Conservation (phyloP, 1,140 invertebrate species). For the Globodera ellingtonae region DNA sequence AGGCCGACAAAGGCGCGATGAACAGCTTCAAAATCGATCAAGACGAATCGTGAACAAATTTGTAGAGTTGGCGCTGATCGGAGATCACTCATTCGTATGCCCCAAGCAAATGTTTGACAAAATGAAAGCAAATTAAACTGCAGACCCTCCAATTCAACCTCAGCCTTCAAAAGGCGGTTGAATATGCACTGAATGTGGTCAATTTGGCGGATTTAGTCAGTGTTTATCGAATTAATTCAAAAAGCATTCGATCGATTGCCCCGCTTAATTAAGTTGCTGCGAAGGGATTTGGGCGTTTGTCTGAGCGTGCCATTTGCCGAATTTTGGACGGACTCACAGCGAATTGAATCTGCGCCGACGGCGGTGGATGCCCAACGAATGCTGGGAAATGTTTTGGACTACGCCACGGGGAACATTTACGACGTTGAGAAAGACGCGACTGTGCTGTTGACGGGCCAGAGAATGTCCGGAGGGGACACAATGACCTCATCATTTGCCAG, state of each 20-base stretch:
- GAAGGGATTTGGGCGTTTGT: conserved; percentile 59
- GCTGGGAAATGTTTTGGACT: conserved; percentile 55
- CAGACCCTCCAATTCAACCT: conserved; percentile 55
- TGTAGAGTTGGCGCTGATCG: conserved; percentile 61
- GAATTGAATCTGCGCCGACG: conserved; percentile 42
- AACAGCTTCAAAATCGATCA: conserved; percentile 42
- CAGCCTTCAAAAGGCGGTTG: conserved; percentile 48
- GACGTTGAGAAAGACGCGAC: conserved; percentile 58
- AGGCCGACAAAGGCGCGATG: conserved; percentile 22
- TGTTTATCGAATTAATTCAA: conserved; percentile 13
- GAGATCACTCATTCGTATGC: conserved; percentile 59
- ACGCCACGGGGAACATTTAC: conserved; percentile 61
- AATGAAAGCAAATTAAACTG: conserved; percentile 19
- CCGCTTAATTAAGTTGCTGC: conserved; percentile 49
- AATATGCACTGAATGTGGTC: conserved; percentile 57
- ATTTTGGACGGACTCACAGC: conserved; percentile 49
- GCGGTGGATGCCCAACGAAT: conserved; percentile 54
- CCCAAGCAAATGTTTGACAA: not conserved
- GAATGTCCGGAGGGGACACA: conserved; percentile 57
- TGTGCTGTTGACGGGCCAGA: conserved; percentile 56
- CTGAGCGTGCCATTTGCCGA: conserved; percentile 61
- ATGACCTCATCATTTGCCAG: conserved; percentile 51
- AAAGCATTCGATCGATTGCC: not conserved
- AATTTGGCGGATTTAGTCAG: conserved; percentile 62
- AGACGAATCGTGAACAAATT: conserved; percentile 57